These are phyloP conservation scores for Podargus strigoides DNA, from an alignment of 2,797 vertebrate species.

Conservation along the genomic window DNA sequence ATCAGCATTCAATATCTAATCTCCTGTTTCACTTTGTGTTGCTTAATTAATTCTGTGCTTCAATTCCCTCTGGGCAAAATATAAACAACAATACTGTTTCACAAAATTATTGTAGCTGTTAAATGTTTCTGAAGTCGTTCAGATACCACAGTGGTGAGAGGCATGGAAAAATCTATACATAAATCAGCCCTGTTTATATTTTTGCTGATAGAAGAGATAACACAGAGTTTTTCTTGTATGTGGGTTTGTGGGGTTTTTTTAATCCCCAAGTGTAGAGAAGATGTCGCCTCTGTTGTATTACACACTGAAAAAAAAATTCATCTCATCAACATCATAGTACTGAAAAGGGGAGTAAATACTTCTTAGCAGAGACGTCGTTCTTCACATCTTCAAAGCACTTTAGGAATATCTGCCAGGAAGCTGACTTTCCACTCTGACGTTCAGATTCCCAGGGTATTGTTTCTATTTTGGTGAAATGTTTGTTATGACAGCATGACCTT, in stretches of 20 bases:
- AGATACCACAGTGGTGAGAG: constrained; percentile 11
- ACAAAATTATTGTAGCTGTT: not conserved
- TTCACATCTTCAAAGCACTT: constrained; percentile 52
- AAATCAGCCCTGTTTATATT: constrained; percentile 21
- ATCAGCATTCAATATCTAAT: not conserved
- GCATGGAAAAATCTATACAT: constrained; percentile 24
- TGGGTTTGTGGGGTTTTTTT: not conserved
- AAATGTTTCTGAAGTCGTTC: not conserved
- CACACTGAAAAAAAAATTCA: not conserved
- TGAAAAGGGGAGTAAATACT: constrained; percentile 3
- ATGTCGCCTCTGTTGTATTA: not conserved
- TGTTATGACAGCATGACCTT: constrained; percentile 51
- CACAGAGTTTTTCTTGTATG: not conserved
- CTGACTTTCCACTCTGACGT: constrained; percentile 39
- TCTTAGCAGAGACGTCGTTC: not conserved
- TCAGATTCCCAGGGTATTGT: constrained; percentile 59
- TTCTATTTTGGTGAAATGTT: constrained; percentile 63
- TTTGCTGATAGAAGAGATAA: constrained; percentile 10
- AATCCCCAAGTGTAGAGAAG: not conserved
- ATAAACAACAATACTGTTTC: not conserved
- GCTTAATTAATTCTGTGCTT: not conserved
- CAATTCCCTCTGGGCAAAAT: not conserved
- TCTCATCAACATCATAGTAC: not conserved
- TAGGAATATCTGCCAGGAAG: constrained; percentile 52
- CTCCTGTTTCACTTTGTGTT: not conserved